Evolutionary conservation across 2,113 vertebrate genomes (phyloP).

Genomic region (Tenebrosternarchus preto): DNA sequence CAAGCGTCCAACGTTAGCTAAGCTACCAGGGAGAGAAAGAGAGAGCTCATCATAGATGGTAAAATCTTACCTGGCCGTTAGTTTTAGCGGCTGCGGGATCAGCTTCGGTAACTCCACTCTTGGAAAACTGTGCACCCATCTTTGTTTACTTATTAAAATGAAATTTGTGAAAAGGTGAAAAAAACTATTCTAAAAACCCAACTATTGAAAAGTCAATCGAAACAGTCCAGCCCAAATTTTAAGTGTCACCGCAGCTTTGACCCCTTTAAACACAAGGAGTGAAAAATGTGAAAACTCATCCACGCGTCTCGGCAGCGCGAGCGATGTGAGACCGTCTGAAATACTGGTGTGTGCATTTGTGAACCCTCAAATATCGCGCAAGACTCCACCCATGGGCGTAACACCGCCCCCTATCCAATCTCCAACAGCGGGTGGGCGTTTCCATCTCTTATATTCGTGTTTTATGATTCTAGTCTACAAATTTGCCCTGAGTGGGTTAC

Average conservation of each 20-base stretch:
- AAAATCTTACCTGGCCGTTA: slow-evolving; percentile 85
- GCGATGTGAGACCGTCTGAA: slow-evolving; percentile 57
- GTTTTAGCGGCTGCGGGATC: slow-evolving; percentile 79
- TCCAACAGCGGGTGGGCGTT: slow-evolving; percentile 43
- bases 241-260: background rate
- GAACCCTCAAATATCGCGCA: slow-evolving; percentile 68
- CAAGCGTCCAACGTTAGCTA: no score
- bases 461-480: no score
- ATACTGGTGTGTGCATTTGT: slow-evolving; percentile 69
- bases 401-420: slow-evolving; percentile 57
- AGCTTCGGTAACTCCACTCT: slow-evolving; percentile 82
- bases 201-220: slow-evolving; percentile 11
- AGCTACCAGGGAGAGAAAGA: no score
- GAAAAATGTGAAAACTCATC: slow-evolving; percentile 32
- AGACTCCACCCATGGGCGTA: slow-evolving; percentile 72
- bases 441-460: no score
- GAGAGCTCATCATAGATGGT: background rate
- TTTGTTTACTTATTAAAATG: slow-evolving; percentile 35
- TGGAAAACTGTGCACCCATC: slow-evolving; percentile 88
- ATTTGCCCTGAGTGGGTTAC: no score
- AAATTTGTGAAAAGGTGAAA: no score
- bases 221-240: slow-evolving; percentile 52
- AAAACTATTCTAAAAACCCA: no score
- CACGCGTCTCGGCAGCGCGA: slow-evolving; percentile 33
- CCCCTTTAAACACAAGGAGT: slow-evolving; percentile 10